These are phyloP conservation scores for Characodon lateralis DNA, from an alignment of 2,797 vertebrate species.

Conservation along the genomic window DNA sequence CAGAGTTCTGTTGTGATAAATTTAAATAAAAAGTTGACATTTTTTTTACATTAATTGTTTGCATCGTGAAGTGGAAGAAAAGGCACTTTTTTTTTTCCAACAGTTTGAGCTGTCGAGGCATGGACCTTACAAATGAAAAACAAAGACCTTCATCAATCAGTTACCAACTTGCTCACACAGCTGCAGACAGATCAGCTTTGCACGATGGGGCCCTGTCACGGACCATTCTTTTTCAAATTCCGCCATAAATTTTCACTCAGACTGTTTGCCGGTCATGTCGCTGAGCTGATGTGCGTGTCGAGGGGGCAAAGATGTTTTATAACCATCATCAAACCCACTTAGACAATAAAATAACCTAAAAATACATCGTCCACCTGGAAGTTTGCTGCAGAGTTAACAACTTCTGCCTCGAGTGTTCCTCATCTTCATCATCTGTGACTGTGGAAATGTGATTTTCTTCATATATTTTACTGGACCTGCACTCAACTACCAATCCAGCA, in stretches of 20 bases:
- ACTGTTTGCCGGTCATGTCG: constrained; percentile 3
- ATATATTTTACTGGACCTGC: not conserved
- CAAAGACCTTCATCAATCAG: constrained; percentile 12
- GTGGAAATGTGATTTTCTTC: not conserved
- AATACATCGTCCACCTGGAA: not conserved
- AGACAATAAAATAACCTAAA: not conserved
- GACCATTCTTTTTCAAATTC: not conserved
- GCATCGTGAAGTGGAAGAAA: not conserved
- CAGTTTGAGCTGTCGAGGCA: constrained; percentile 2
- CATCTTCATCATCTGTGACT: not conserved
- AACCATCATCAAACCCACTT: not conserved
- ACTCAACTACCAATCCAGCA: not conserved
- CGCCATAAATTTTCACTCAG: not conserved
- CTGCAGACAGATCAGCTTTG: constrained; percentile 5
- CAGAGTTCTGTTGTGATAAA: not conserved
- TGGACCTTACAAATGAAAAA: constrained; percentile 11
- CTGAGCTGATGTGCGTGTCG: constrained; percentile 5
- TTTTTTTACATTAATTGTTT: not conserved
- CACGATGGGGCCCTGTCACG: not conserved
- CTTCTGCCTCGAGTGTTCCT: not conserved
- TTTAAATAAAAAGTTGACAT: not conserved
- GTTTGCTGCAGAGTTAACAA: not conserved
- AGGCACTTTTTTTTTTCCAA: not conserved
- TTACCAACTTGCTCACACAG: constrained; percentile 1
- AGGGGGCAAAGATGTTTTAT: not conserved